Evolutionary conservation across 1,140 invertebrate genomes (phyloP).

Genomic region (Drosophila athabasca): DNA sequence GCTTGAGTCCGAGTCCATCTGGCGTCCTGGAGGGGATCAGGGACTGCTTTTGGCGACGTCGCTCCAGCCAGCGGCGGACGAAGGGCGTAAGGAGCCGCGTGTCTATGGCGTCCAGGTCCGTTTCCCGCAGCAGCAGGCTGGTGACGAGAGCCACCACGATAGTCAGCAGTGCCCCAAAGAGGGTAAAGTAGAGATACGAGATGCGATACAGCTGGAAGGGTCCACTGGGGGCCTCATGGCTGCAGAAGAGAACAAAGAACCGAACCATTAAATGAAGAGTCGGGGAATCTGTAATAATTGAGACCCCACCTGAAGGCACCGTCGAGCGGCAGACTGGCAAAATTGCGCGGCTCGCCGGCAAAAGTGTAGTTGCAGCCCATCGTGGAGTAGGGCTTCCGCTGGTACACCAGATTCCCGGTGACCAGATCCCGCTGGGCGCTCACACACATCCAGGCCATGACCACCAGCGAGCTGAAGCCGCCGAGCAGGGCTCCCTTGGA

Average conservation of each 20-base stretch:
- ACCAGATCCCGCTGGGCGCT: constrained; percentile 90
- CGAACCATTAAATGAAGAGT: not conserved
- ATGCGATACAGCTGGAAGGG: constrained; percentile 83
- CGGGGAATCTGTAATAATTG: too few species aligned
- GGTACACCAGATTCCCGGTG: constrained; percentile 85
- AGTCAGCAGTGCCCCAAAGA: constrained; percentile 87
- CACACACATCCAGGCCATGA: constrained; percentile 93
- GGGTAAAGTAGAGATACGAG: constrained; percentile 88
- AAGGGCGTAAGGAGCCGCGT: constrained; percentile 88
- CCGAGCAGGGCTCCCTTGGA: constrained; percentile 90
- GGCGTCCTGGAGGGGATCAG: constrained; percentile 24
- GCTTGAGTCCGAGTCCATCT: constrained; percentile 6
- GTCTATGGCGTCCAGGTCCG: constrained; percentile 85
- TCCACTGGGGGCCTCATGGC: constrained; percentile 8
- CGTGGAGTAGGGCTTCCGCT: constrained; percentile 87
- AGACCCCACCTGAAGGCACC: constrained; percentile 45
- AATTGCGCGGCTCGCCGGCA: constrained; percentile 59
- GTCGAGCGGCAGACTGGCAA: constrained; percentile 44
- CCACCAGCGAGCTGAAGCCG: constrained; percentile 88
- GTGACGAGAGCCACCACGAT: constrained; percentile 87
- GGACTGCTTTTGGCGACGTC: constrained; percentile 59
- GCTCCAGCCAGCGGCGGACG: constrained; percentile 86
- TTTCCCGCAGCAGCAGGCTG: constrained; percentile 85
- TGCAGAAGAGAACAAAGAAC: not conserved
- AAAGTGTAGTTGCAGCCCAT: constrained; percentile 89